phyloP scores from a whole-genome alignment of 2,113 vertebrate species.

The Aptenodytes forsteri region DNA sequence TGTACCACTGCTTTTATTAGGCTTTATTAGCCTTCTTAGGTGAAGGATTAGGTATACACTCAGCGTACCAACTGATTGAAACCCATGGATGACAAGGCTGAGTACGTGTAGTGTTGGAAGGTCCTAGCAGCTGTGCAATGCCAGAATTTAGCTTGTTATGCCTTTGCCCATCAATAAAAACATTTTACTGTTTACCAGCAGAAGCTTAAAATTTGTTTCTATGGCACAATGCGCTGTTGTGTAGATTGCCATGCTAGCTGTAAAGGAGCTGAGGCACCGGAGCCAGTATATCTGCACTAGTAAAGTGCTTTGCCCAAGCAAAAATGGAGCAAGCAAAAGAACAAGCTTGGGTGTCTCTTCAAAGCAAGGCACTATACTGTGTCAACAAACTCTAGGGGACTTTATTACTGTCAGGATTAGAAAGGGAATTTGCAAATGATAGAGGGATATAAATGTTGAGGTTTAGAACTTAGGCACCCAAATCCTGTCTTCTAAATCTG shows the following conservation, averaged over 20 bases:
- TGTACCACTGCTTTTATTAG: neutral
- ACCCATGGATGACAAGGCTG: neutral
- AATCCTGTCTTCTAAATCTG: neutral
- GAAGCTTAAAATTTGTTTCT: neutral
- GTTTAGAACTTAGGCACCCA: neutral
- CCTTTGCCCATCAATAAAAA: neutral
- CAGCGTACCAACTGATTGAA: neutral
- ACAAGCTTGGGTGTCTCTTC: neutral
- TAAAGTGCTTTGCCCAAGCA: neutral
- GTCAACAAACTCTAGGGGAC: neutral
- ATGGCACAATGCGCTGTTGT: rapidly evolving
- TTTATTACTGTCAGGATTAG: neutral
- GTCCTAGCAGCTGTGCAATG: neutral
- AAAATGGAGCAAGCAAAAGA: neutral
- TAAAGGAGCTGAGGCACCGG: neutral
- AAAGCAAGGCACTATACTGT: neutral
- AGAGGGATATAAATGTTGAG: neutral
- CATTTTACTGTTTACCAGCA: neutral
- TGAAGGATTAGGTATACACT: neutral
- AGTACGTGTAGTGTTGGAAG: neutral
- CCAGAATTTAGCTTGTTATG: neutral
- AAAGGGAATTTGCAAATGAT: neutral
- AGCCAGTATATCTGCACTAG: neutral
- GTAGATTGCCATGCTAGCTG: neutral
- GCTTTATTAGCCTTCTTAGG: neutral